Conservation (phyloP, 1,140 invertebrate genomes). For the Anagrus nilaparvatae region DNA sequence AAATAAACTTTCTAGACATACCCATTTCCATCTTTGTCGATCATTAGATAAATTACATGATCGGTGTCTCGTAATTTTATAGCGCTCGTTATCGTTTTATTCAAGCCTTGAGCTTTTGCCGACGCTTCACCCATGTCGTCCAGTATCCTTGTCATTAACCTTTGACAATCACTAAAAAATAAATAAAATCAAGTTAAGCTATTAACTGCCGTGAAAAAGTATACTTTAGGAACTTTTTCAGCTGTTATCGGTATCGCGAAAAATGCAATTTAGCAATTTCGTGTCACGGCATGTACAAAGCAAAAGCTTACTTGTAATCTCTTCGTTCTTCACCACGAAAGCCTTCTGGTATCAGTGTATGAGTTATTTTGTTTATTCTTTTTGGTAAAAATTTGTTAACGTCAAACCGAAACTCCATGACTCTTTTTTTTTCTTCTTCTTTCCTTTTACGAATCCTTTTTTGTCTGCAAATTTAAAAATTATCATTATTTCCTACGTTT, state of each 20-base stretch:
- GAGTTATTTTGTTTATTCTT: constrained; percentile 49
- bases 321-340: constrained; percentile 51
- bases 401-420: constrained; percentile 55
- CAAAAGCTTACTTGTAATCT: constrained; percentile 46
- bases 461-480: no score
- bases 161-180: constrained; percentile 49
- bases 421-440: no score
- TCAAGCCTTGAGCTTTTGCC: constrained; percentile 61
- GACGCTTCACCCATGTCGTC: constrained; percentile 62
- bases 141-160: constrained; percentile 52
- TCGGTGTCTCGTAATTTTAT: constrained; percentile 57
- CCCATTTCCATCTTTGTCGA: constrained; percentile 51
- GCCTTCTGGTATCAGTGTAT: constrained; percentile 48
- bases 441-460: no score
- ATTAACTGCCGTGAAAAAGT: no score
- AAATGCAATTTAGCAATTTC: no score
- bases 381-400: constrained; percentile 47
- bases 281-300: constrained; percentile 6
- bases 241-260: no score
- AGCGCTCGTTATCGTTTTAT: constrained; percentile 58
- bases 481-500: no score
- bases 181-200: not conserved
- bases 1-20: no score
- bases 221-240: no score
- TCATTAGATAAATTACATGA: constrained; percentile 56